Evolutionary conservation across 2,888 invertebrate species (phyloP).

Genomic region (Chironomus tentans): DNA sequence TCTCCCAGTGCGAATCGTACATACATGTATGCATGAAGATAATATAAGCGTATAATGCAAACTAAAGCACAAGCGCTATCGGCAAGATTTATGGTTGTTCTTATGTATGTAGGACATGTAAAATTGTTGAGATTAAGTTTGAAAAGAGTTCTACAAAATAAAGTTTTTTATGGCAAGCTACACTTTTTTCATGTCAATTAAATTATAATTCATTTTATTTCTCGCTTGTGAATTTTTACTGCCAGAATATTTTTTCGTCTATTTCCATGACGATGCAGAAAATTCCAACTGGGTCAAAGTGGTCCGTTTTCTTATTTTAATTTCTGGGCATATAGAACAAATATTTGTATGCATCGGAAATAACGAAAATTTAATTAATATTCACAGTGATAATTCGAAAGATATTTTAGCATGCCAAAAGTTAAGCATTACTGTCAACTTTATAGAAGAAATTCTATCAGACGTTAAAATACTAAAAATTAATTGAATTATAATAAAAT

Average conservation of each 20-base stretch:
- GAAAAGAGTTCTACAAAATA: neutral
- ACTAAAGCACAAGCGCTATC: neutral
- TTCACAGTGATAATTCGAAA: too few species aligned
- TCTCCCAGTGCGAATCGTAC: neutral
- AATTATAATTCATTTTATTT: neutral
- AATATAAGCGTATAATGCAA: neutral
- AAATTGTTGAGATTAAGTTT: neutral
- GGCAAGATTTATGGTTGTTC: neutral
- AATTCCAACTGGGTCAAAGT: too few species aligned
- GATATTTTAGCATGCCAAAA: too few species aligned
- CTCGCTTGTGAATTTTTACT: neutral
- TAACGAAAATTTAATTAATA: too few species aligned
- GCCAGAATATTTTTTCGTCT: neutral
- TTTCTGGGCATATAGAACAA: too few species aligned
- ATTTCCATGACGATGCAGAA: neutral
- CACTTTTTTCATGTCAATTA: neutral
- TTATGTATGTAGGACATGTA: constrained; percentile 4
- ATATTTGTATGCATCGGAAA: too few species aligned
- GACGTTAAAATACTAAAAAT: too few species aligned
- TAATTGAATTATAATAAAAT: too few species aligned
- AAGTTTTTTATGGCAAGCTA: neutral
- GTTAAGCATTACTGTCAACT: too few species aligned
- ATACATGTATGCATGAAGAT: neutral
- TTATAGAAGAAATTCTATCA: too few species aligned
- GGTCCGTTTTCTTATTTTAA: too few species aligned